Evolutionary conservation across 2,888 invertebrate genomes (phyloP), one percentile per base, ranked within the genome.

Genomic region (Ennomos quercinarius): DNA sequence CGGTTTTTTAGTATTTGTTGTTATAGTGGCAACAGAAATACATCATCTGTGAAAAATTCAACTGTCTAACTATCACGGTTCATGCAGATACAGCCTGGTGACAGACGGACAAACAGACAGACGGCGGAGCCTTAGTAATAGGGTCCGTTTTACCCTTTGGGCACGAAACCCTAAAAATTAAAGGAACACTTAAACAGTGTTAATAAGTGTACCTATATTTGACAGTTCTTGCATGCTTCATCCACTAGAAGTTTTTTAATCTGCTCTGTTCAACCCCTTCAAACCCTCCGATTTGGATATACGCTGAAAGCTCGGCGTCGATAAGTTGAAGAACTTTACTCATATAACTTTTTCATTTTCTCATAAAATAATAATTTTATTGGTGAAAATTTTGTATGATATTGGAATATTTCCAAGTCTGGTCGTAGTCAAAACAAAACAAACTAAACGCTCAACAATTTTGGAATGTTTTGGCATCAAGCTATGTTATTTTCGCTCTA

Each of bases 191-290:
- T 17, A n/a, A n/a, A 17, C 4, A 17, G 4, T 17, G 1, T 17
- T 17, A 17, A 17, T 17, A 17, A 17, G 17, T 17, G 17, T n/a
- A n/a, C n/a, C n/a, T n/a, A n/a, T 4, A 17, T 17, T 4, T 17
- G 17, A 17, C 17, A 17, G 17, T 4, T 17, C 17, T 17, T 2
- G 2, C 17, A 17, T 17, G 2, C 1, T 17, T 4, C 17, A n/a
- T n/a, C n/a, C n/a, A n/a, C 48, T 38, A 34, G 12, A 58, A 58
- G 44, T 53, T 53, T 52, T 52, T 53, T 53, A 53, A 59, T 53
- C 58, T 58, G 8, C 34, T 47, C 44, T 44, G 27, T 27, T 27
- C 27, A 27, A 27, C 58, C 49, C 52, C 41, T 53, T 50, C 44
- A 50, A 42, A 55, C 41, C 49, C n/a, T 42, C 37, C n/a, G 12